Conservation (phyloP, 2,113 vertebrate species). For the Urocitellus parryii region DNA sequence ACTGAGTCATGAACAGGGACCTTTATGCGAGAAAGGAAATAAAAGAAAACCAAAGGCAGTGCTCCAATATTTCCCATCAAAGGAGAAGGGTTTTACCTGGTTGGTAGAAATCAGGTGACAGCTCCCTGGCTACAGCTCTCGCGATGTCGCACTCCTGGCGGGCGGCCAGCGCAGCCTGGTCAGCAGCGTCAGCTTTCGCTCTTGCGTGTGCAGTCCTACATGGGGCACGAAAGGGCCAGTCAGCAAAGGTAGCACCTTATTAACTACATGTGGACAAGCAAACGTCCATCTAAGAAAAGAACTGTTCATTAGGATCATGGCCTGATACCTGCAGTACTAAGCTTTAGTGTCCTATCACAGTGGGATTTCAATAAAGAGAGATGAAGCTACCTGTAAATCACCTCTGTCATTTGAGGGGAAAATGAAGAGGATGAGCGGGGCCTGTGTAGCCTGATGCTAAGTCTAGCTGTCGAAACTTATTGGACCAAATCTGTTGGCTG, state of each 20-base stretch:
- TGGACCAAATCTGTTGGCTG: not conserved
- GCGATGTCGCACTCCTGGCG: slow-evolving; percentile 96
- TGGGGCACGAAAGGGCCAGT: slow-evolving; percentile 81
- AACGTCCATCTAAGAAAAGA: not conserved
- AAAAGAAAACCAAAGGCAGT: not conserved
- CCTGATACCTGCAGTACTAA: not conserved
- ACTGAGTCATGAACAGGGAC: not conserved
- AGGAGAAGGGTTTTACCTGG: slow-evolving; percentile 91
- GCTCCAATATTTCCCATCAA: not conserved
- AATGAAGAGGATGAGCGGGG: not conserved
- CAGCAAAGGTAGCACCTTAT: slow-evolving; percentile 61
- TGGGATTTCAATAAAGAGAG: not conserved
- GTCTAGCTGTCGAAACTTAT: not conserved
- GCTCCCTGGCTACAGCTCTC: slow-evolving; percentile 94
- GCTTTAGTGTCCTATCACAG: not conserved
- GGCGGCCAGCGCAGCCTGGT: slow-evolving; percentile 95
- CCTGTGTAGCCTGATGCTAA: not conserved
- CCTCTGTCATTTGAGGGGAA: not conserved
- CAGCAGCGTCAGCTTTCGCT: slow-evolving; percentile 96
- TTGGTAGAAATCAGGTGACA: slow-evolving; percentile 98
- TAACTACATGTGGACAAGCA: not conserved
- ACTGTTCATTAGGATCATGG: not conserved
- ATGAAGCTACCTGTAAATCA: not conserved
- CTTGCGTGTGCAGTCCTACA: slow-evolving; percentile 96
- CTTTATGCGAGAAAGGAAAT: not conserved